These are phyloP conservation scores for Laticauda laticaudata DNA, from an alignment of 2,113 vertebrate species.

Conservation along the genomic window DNA sequence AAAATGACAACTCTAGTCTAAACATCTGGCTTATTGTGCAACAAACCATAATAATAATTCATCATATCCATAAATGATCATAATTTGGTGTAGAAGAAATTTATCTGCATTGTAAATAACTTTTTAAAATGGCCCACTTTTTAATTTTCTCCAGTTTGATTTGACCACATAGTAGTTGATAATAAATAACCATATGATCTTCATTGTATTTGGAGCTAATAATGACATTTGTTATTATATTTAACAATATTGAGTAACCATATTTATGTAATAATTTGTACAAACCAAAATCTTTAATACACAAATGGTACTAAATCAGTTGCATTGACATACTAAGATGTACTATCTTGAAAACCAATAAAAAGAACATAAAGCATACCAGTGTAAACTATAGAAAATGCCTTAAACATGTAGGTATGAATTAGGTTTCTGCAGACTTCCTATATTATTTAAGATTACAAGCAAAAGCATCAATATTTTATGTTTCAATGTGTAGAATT, in stretches of 20 bases:
- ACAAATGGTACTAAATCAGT: conserved; percentile 6
- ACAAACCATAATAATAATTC: neutral
- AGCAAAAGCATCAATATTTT: neutral
- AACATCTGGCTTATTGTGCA: neutral
- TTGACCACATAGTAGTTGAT: neutral
- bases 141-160: neutral
- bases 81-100: neutral
- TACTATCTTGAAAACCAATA: neutral
- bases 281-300: conserved; percentile 6
- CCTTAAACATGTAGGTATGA: conserved; percentile 5
- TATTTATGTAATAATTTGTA: neutral
- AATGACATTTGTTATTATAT: neutral
- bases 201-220: neutral
- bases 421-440: neutral
- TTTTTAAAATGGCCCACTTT: neutral
- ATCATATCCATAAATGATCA: neutral
- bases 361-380: neutral
- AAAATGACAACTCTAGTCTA: neutral
- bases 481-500: neutral
- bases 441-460: conserved; percentile 16
- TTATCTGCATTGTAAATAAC: neutral
- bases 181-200: conserved; percentile 8
- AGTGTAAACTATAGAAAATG: neutral
- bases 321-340: neutral
- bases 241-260: conserved; percentile 4